A percentile compares a stretch with the other conserved stretches of the same genome.
These are phyloP conservation scores for Acanthosepion lycidas DNA, from an alignment of 2,888 invertebrate species.

Conservation along the genomic window DNA sequence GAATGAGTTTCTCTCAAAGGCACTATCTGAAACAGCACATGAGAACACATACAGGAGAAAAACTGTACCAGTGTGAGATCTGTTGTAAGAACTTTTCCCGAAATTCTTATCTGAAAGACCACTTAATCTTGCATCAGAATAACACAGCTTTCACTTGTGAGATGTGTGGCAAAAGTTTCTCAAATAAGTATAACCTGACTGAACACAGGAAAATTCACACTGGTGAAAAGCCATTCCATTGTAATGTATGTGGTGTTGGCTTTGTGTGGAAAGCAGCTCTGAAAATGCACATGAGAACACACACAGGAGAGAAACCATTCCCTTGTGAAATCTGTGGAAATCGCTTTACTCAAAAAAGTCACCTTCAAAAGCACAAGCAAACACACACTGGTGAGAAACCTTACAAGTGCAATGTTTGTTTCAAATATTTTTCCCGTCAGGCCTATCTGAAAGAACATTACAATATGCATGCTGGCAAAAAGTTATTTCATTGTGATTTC, in stretches of 20 bases:
- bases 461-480: background rate
- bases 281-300: background rate
- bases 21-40: no score
- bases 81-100: no score
- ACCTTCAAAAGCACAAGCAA: background rate
- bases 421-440: background rate
- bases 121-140: no score
- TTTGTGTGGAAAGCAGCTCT: background rate
- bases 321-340: conserved; percentile 24
- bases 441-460: background rate
- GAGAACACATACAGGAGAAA: no score
- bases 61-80: no score
- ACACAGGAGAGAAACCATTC: conserved; percentile 35
- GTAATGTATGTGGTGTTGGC: background rate
- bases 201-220: conserved; percentile 25
- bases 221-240: conserved; percentile 6
- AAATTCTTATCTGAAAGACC: no score
- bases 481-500: conserved; percentile 35
- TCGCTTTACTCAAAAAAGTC: background rate
- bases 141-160: background rate
- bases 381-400: conserved; percentile 23
- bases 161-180: background rate
- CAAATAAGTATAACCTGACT: background rate
- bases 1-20: no score
- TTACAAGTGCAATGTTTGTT: background rate